These are phyloP conservation scores for Eristalinus aeneus DNA, from an alignment of 2,888 invertebrate species.

Conservation along the genomic window DNA sequence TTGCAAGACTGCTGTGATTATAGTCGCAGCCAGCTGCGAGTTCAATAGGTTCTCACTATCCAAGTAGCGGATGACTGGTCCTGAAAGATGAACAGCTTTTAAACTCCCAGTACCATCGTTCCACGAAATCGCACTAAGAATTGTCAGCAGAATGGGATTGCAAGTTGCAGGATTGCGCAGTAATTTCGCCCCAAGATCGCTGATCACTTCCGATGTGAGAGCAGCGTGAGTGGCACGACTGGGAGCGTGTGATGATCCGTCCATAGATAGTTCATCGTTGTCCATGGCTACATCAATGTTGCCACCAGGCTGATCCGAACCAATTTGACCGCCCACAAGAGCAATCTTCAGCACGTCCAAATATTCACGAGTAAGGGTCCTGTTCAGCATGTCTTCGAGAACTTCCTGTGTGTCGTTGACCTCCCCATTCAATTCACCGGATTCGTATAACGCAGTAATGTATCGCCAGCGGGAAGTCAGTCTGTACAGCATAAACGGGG, in stretches of 20 bases:
- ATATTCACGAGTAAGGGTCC: conserved; percentile 93
- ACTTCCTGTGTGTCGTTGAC: conserved; percentile 90
- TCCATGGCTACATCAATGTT: conserved; percentile 82
- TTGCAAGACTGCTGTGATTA: conserved; percentile 88
- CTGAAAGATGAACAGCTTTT: conserved; percentile 88
- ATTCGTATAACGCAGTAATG: conserved; percentile 88
- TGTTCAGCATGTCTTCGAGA: conserved; percentile 91
- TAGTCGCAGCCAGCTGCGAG: conserved; percentile 86
- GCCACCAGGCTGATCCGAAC: conserved; percentile 73
- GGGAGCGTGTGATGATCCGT: conserved; percentile 83
- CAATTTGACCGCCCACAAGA: conserved; percentile 86
- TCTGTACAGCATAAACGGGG: conserved; percentile 88
- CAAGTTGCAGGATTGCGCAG: conserved; percentile 85
- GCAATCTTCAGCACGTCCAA: conserved; percentile 90
- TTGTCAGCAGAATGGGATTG: conserved; percentile 84
- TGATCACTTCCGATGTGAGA: conserved; percentile 87
- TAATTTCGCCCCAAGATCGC: conserved; percentile 89
- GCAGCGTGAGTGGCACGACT: conserved; percentile 80
- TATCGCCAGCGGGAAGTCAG: conserved; percentile 90
- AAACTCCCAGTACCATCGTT: conserved; percentile 91
- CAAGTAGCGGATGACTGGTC: conserved; percentile 87
- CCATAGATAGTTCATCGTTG: conserved; percentile 86
- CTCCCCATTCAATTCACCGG: conserved; percentile 89
- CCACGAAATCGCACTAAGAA: conserved; percentile 88
- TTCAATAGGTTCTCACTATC: conserved; percentile 84